Base-by-base conservation (phyloP, 2,113 vertebrate species). In the Syngnathus scovelli region DNA sequence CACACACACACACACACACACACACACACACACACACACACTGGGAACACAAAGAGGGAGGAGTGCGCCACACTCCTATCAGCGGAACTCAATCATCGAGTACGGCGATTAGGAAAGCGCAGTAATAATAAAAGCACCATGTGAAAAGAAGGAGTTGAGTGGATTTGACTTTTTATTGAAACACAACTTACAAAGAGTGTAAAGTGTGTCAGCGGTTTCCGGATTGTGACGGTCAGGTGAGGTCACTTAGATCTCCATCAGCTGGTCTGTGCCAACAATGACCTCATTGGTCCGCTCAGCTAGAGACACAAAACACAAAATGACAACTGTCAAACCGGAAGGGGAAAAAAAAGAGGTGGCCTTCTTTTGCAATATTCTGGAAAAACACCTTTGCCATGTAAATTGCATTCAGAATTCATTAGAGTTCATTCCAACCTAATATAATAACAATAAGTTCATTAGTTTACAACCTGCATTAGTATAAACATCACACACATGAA, bases 271-370 rank as follows among this genome's bases (percentile, higher is more conserved):
- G 81, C 95, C 96, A 85, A 99, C 94, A 64, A 99, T 98, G 83
- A 99, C 93, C 78, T 98, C 97, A 58, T 98, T 98, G 78, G 92
- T 91, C 83, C 93, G 93, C 89, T 95, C 96, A 82, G 92, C 97
- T 99, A 88, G 41, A 74, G 62, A 67, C 46, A 60, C 55, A 58
- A 58, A 92, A 74, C n/a, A 80, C 15, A 70, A n/a, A 77, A 39
- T 37, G 44, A 69, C 2, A 5, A 46, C 27, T 5, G 64, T 59
- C 21, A 70, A 64, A 68, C 4, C 44, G 55, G 8, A 15, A 12
- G 60, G 46, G 10, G 59, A 23, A 1, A 23, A 23, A 23, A 23
- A 18, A 10, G n/a, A n/a, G 33, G 58, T n/a, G 58, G 18, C 12
- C 5, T 56, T 33, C 55, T 27, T 58, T 33, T 58, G 33, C 23